These are phyloP conservation scores for Melipona beecheii DNA, from an alignment of 2,888 invertebrate species.

Conservation along the genomic window DNA sequence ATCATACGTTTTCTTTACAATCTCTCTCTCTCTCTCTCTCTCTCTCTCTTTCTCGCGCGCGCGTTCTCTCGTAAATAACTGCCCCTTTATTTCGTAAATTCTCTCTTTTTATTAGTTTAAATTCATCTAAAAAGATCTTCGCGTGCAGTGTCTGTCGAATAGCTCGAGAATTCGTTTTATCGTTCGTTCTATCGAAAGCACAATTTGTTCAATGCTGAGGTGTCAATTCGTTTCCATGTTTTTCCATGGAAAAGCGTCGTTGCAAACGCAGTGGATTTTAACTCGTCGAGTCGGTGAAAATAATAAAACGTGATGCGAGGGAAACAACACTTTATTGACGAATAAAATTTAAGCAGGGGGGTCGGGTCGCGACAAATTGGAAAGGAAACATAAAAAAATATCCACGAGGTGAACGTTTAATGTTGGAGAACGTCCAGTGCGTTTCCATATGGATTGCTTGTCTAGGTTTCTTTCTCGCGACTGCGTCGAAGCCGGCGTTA, in stretches of 20 bases:
- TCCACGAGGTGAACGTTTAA: background rate
- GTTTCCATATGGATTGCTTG: background rate
- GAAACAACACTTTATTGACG: background rate
- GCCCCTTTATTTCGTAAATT: constrained; percentile 37
- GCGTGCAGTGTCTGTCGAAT: constrained; percentile 57
- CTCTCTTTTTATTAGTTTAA: constrained; percentile 49
- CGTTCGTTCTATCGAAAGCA: background rate
- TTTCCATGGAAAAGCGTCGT: too few relatives aligned
- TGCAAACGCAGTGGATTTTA: background rate
- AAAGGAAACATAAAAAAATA: background rate
- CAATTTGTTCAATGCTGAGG: too few relatives aligned
- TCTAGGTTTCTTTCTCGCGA: background rate
- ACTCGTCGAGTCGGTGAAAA: background rate
- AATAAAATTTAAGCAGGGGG: background rate
- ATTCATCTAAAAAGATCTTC: constrained; percentile 64
- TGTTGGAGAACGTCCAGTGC: background rate
- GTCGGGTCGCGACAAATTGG: too few relatives aligned
- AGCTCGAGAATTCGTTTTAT: constrained; percentile 53
- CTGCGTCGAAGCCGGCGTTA: constrained; percentile 23
- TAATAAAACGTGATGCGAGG: background rate
- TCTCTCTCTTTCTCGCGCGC: background rate
- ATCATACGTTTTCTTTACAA: constrained; percentile 33
- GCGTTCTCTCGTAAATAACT: constrained; percentile 33
- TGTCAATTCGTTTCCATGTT: too few relatives aligned
- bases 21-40: constrained; percentile 17